Evolutionary conservation across 2,797 vertebrate genomes (phyloP).

Genomic region (Bovichtus diacanthus): DNA sequence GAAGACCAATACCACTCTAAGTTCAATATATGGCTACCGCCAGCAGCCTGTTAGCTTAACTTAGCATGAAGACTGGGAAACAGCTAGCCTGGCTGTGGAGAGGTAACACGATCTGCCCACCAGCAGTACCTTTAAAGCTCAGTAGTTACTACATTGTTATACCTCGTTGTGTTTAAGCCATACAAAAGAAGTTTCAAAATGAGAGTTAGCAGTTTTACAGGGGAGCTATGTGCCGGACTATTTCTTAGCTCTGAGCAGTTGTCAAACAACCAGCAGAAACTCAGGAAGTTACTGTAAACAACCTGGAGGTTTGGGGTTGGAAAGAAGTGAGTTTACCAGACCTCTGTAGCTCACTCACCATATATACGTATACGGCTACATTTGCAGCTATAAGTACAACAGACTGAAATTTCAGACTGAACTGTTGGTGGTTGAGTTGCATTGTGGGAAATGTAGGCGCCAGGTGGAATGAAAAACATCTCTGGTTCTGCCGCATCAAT

Average conservation of each 20-base stretch:
- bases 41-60: background rate
- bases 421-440: background rate
- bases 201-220: background rate
- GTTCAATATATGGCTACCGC: background rate
- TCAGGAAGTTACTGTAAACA: too few species aligned
- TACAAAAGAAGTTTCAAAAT: background rate
- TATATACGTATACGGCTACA: too few species aligned
- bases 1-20: too few species aligned
- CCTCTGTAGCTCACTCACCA: too few species aligned
- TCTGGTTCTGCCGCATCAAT: fast-evolving
- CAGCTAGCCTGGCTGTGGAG: background rate
- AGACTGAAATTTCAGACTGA: background rate
- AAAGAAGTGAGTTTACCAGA: too few species aligned
- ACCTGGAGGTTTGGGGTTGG: too few species aligned
- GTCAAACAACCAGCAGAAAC: background rate
- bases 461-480: background rate
- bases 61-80: background rate
- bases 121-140: background rate
- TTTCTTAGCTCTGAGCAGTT: background rate
- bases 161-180: background rate
- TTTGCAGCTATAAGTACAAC: too few species aligned
- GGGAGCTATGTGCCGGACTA: background rate
- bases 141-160: background rate
- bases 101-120: background rate
- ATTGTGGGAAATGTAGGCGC: background rate